These are phyloP conservation scores for Oncorhynchus tshawytscha DNA, from an alignment of 2,113 vertebrate species.

Conservation along the genomic window DNA sequence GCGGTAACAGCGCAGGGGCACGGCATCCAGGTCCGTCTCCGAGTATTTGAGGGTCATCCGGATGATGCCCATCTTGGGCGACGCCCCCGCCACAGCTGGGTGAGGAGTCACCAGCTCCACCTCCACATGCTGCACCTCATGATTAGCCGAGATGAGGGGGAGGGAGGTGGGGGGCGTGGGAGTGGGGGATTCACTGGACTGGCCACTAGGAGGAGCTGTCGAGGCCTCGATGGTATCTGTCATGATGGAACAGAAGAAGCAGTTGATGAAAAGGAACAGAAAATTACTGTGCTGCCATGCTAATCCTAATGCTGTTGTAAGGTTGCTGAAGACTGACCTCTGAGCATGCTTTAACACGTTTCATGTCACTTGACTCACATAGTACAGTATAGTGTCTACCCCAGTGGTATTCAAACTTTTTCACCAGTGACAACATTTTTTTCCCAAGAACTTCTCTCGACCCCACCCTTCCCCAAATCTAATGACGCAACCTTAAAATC, in stretches of 20 bases:
- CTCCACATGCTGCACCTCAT: constrained; percentile 83
- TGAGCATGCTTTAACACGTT: too few relatives aligned
- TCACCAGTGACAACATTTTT: too few relatives aligned
- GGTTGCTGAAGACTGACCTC: too few relatives aligned
- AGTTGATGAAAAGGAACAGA: too few relatives aligned
- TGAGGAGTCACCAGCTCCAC: constrained; percentile 84
- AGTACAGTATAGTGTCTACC: too few relatives aligned
- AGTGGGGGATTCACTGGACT: constrained; percentile 73
- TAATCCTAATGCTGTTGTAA: too few relatives aligned
- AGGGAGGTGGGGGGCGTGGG: constrained; percentile 69
- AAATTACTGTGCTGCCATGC: too few relatives aligned
- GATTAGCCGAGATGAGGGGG: constrained; percentile 67
- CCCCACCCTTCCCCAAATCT: too few relatives aligned
- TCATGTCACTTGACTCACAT: too few relatives aligned
- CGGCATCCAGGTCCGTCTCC: constrained; percentile 91
- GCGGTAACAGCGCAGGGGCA: constrained; percentile 91
- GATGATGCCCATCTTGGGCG: constrained; percentile 74
- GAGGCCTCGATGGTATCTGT: constrained; percentile 51
- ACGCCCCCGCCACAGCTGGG: constrained; percentile 48
- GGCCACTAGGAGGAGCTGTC: constrained; percentile 73
- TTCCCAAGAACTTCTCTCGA: too few relatives aligned
- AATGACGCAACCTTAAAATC: too few relatives aligned
- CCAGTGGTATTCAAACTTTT: too few relatives aligned
- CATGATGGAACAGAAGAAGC: neutral
- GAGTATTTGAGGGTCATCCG: constrained; percentile 89